Percentiles rank a stretch among this genome's conserved stretches.
Conservation (phyloP, 2,888 invertebrate genomes). For the Strigamia crassipes region DNA sequence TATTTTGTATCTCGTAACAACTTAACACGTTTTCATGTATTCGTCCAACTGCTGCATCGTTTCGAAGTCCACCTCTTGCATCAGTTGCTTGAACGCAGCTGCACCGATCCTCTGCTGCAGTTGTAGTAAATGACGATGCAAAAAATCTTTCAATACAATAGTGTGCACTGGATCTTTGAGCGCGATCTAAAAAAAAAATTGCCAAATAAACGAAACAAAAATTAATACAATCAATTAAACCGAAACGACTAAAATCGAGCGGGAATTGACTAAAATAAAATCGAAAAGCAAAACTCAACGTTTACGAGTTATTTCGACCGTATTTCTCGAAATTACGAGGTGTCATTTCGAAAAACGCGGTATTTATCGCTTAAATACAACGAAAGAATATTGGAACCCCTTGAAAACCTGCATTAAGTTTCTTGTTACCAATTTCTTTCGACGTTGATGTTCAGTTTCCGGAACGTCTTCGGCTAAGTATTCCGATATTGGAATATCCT, state of each 20-base stretch:
- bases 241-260: neutral
- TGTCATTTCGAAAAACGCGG: too few species aligned
- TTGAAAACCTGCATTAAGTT: constrained; percentile 10
- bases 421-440: constrained; percentile 44
- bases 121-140: constrained; percentile 67
- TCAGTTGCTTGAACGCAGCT: constrained; percentile 73
- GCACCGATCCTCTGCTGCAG: constrained; percentile 76
- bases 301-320: too few species aligned
- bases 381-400: neutral
- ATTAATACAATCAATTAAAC: neutral
- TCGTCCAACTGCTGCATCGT: constrained; percentile 69
- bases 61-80: constrained; percentile 74
- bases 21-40: constrained; percentile 56
- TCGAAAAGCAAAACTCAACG: too few species aligned
- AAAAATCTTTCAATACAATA: constrained; percentile 67
- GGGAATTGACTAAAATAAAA: too few species aligned
- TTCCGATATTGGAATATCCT: constrained; percentile 50
- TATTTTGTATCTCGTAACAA: neutral
- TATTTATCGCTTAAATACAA: neutral
- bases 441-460: constrained; percentile 45
- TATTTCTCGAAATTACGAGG: too few species aligned
- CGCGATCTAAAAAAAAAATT: constrained; percentile 64
- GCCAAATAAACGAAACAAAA: constrained; percentile 58
- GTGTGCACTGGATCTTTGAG: constrained; percentile 79
- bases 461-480: constrained; percentile 4